Percentiles rank a stretch among this genome's conserved stretches.
Conservation (phyloP, 2,113 vertebrate species). For the Morone saxatilis region DNA sequence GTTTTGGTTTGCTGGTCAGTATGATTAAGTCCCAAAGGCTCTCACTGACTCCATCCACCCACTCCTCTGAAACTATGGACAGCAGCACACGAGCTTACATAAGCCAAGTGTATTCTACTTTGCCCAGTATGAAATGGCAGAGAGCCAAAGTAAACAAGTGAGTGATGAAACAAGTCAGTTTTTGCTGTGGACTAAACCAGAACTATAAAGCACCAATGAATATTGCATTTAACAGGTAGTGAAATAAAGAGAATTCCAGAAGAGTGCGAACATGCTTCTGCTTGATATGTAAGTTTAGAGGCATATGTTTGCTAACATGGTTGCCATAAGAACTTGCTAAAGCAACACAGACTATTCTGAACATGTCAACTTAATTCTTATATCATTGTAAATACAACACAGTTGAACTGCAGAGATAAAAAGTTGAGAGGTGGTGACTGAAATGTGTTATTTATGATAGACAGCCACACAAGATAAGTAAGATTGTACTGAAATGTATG, state of each 20-base stretch:
- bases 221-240: constrained; percentile 4
- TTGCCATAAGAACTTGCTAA: not conserved
- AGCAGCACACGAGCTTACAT: constrained; percentile 35
- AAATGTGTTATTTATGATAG: not conserved
- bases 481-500: not conserved
- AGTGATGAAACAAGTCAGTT: constrained; percentile 21
- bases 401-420: not conserved
- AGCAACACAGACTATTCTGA: not conserved
- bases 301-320: not conserved
- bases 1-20: constrained; percentile 68
- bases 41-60: constrained; percentile 55
- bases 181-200: constrained; percentile 2
- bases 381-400: not conserved
- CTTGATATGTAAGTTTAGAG: not conserved
- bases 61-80: constrained; percentile 32
- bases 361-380: not conserved
- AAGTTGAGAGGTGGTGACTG: not conserved
- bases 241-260: constrained; percentile 4
- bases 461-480: not conserved
- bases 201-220: constrained; percentile 3
- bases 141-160: constrained; percentile 44
- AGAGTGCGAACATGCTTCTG: not conserved
- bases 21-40: constrained; percentile 69
- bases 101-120: constrained; percentile 20
- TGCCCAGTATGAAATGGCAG: constrained; percentile 6